phyloP scores from a whole-genome alignment of 1,140 invertebrate genomes.

The Choristoneura fumiferana region DNA sequence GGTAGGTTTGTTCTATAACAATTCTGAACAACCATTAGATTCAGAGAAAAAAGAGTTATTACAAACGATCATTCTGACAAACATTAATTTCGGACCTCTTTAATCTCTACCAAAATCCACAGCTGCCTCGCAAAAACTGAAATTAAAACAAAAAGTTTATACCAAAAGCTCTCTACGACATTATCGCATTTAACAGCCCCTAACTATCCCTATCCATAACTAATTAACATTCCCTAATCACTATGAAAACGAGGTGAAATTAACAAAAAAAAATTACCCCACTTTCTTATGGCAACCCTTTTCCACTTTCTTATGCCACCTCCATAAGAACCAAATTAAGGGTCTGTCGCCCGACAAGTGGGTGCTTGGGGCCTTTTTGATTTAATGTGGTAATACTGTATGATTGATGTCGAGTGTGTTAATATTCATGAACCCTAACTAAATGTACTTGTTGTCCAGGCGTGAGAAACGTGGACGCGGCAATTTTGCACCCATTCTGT shows the following conservation, averaged over 20 bases:
- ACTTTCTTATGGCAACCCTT: conserved; percentile 10
- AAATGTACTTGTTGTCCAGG: conserved; percentile 24
- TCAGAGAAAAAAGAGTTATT: no score
- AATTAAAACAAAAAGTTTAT: no score
- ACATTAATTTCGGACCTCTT: no score
- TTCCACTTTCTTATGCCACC: no score
- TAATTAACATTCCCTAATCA: conserved; percentile 16
- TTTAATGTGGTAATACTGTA: conserved; percentile 23
- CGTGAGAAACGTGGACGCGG: background rate
- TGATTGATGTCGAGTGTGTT: conserved; percentile 50
- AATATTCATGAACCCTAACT: conserved; percentile 53
- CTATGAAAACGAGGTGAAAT: conserved; percentile 11
- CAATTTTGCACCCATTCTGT: background rate
- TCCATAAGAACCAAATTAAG: no score
- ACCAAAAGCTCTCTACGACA: background rate
- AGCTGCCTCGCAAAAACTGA: no score
- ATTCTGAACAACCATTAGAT: no score
- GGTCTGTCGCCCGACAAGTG: conserved; percentile 13
- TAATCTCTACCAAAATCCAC: no score
- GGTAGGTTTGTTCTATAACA: no score
- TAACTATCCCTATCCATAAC: conserved; percentile 9
- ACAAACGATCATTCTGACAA: no score
- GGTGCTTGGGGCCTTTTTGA: conserved; percentile 15
- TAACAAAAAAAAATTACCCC: conserved; percentile 18
- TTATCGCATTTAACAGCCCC: background rate